Evolutionary conservation across 2,888 invertebrate species (phyloP), one percentile per base, ranked within the genome.

Genomic region (Drosophila niveifrons): DNA sequence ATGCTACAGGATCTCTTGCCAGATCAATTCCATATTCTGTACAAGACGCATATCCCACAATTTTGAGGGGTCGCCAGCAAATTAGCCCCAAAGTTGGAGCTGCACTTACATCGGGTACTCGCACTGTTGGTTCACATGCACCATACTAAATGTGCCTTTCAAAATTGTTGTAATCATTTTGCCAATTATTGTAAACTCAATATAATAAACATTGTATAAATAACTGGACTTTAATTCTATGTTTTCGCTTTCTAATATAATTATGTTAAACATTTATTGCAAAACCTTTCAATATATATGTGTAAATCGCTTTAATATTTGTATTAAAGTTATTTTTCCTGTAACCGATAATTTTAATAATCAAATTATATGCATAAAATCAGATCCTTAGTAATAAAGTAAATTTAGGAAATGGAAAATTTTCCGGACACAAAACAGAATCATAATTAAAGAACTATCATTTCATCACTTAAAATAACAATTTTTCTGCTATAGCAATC

Each of bases 401-500:
- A 23, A 0, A 23, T 23, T 31, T 1, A 31, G 9, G 8, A 9
- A 31, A 31, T 18, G 0, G 18, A 18, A 18, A 18, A 4, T 23
- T 23, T 23, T 6, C 23, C 23, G 23, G 23, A 23, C 23, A 23
- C 23, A 23, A 23, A 23, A 4, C 23, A 23, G 23, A 23, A 23
- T 23, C 23, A 23, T 23, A 23, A 23, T 23, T 23, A 23, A 23
- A 23, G 23, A 23, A 23, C 23, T 23, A 23, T 23, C 23, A 23
- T 23, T 23, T 23, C 23, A 23, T 6, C 23, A 23, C 23, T 23
- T 23, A 23, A 23, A 23, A 23, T 6, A 23, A 23, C 23, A 23
- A 23, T 82, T 82, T 80, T 85, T 77, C 88, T 85, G 87, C 87
- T 80, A 80, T 62, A 63, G 66, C 72, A 73, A 75, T 82, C 82